Evolutionary conservation across 2,888 invertebrate genomes (phyloP).

Genomic region (Eristalinus aeneus): DNA sequence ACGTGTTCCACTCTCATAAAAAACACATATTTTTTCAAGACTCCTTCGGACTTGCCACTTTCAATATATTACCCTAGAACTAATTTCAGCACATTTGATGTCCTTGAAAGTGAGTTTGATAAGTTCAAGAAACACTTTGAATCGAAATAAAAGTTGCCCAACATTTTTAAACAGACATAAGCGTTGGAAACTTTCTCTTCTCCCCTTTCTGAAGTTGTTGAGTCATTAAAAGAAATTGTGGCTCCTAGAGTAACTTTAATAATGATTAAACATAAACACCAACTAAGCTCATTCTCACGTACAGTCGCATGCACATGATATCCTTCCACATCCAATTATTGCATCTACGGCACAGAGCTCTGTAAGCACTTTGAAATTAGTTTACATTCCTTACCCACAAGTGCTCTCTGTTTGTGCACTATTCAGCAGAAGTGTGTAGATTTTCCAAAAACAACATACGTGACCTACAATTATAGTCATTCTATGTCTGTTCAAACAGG

Average conservation of each 20-base stretch:
- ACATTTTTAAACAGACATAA: background rate
- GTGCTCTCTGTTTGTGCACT: background rate
- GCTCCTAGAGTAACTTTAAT: background rate
- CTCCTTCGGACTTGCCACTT: no score
- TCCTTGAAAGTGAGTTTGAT: background rate
- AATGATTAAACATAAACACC: background rate
- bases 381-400: conserved; percentile 13
- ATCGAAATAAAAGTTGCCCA: background rate
- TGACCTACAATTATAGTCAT: conserved; percentile 31
- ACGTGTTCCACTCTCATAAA: no score
- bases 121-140: background rate
- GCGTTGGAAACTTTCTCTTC: background rate
- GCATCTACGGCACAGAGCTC: background rate
- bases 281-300: background rate
- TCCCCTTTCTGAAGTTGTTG: background rate
- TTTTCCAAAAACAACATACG: conserved; percentile 4
- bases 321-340: no score
- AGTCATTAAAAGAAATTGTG: background rate
- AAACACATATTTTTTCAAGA: no score
- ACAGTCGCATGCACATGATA: background rate
- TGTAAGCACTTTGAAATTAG: conserved; percentile 29
- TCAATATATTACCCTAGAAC: background rate
- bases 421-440: background rate
- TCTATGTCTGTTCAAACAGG: background rate
- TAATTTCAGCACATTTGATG: background rate